Evolutionary conservation across 2,888 invertebrate genomes (phyloP).

Genomic region (Nudaria mundana): DNA sequence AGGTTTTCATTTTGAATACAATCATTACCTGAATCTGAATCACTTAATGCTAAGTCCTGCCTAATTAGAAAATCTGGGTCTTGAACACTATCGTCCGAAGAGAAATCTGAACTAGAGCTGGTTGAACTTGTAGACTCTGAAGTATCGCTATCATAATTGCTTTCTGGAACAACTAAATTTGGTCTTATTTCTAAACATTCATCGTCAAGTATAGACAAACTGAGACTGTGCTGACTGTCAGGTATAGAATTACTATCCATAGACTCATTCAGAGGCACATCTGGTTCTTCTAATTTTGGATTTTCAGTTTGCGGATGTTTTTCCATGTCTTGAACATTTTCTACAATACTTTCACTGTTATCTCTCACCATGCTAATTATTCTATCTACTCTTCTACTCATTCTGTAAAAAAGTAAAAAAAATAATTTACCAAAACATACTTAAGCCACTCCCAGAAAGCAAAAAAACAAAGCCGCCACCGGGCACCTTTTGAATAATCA

Average conservation of each 20-base stretch:
- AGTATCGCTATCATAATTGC: conserved; percentile 4
- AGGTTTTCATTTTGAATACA: no score
- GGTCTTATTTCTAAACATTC: neutral
- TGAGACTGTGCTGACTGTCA: conserved; percentile 3
- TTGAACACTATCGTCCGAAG: conserved; percentile 3
- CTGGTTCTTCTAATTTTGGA: neutral
- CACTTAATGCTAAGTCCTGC: neutral
- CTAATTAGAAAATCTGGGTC: conserved; percentile 1
- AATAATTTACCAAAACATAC: no score
- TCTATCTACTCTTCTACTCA: neutral
- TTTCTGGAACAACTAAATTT: conserved; percentile 4
- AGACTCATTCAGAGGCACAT: conserved; percentile 2
- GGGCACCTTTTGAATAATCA: no score
- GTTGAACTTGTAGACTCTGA: conserved; percentile 1
- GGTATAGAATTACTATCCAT: conserved; percentile 3
- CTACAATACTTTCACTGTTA: neutral
- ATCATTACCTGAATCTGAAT: neutral
- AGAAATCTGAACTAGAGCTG: conserved; percentile 5
- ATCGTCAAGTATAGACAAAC: neutral
- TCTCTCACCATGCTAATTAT: neutral
- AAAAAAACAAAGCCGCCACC: no score
- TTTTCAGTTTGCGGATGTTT: conserved; percentile 1
- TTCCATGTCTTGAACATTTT: neutral
- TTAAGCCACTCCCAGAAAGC: no score
- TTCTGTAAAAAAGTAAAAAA: neutral